A percentile compares a stretch with the other conserved stretches of the same genome.
phyloP scores from a whole-genome alignment of 2,888 invertebrate species.

The Leptopilina myrica region DNA sequence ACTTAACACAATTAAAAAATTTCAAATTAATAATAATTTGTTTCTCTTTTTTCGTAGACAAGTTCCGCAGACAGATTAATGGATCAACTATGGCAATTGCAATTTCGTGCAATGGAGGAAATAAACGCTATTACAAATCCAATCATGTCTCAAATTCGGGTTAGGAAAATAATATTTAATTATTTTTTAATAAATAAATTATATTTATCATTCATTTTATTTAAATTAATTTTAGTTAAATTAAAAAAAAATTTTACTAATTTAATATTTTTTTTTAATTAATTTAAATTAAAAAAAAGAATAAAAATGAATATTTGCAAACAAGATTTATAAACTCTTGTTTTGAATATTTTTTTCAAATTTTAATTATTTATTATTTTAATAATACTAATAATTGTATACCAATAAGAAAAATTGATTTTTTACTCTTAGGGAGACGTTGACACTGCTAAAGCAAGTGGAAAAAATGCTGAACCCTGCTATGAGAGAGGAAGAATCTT shows the following conservation, averaged over 20 bases:
- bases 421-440: not conserved
- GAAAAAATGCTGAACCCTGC: constrained; percentile 24
- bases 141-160: not conserved
- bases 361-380: too few species aligned
- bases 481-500: not conserved
- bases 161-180: not conserved
- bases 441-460: not conserved
- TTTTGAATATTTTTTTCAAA: too few species aligned
- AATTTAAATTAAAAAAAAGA: too few species aligned
- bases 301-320: too few species aligned
- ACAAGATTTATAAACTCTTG: too few species aligned
- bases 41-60: not conserved
- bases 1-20: too few species aligned
- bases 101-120: constrained; percentile 5
- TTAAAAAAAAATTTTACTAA: too few species aligned
- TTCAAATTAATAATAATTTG: too few species aligned
- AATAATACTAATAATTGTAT: not conserved
- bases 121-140: constrained; percentile 23
- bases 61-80: not conserved
- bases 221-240: too few species aligned
- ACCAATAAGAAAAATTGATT: not conserved
- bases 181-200: not conserved
- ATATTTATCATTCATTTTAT: not conserved
- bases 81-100: not conserved
- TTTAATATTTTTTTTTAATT: too few species aligned